Evolutionary conservation across 92 coral and sea anemone species (phyloP).

Genomic region (Metridium senile): DNA sequence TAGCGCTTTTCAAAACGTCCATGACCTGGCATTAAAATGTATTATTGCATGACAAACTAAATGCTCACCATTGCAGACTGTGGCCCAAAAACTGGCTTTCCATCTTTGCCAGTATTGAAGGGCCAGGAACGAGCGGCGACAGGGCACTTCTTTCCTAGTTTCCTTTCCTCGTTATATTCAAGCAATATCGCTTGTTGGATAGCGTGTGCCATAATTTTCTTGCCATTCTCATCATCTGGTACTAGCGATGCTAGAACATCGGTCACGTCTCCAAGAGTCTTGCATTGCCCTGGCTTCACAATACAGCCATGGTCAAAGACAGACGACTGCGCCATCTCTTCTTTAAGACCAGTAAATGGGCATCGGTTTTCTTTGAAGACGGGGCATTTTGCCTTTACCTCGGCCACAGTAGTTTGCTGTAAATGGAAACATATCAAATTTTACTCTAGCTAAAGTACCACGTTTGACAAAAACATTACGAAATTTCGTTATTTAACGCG

Average conservation of each 20-base stretch:
- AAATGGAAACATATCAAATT: background rate
- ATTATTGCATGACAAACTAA: background rate
- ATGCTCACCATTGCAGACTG: constrained; percentile 1
- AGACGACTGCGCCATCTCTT: constrained; percentile 26
- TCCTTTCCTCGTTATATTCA: constrained; percentile 15
- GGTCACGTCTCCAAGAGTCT: constrained; percentile 22
- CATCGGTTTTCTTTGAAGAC: constrained; percentile 22
- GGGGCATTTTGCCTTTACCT: constrained; percentile 28
- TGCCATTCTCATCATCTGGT: constrained; percentile 19
- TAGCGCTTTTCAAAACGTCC: no score
- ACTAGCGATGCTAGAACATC: constrained; percentile 17
- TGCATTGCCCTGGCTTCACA: constrained; percentile 27
- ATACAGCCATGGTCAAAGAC: constrained; percentile 82
- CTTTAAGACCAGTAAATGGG: constrained; percentile 18
- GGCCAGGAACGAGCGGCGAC: constrained; percentile 5
- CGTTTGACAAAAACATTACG: background rate
- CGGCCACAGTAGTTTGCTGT: constrained; percentile 18
- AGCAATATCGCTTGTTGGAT: constrained; percentile 8
- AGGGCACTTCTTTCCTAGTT: constrained; percentile 9
- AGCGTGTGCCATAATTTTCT: constrained; percentile 17
- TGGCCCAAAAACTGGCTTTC: constrained; percentile 19
- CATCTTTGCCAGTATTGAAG: constrained; percentile 22
- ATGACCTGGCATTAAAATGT: no score
- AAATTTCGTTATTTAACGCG: background rate
- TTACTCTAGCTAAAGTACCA: background rate